Evolutionary conservation across 2,797 vertebrate species (phyloP), one percentile per base, ranked within the genome.

Genomic region (Aeoliscus strigatus): DNA sequence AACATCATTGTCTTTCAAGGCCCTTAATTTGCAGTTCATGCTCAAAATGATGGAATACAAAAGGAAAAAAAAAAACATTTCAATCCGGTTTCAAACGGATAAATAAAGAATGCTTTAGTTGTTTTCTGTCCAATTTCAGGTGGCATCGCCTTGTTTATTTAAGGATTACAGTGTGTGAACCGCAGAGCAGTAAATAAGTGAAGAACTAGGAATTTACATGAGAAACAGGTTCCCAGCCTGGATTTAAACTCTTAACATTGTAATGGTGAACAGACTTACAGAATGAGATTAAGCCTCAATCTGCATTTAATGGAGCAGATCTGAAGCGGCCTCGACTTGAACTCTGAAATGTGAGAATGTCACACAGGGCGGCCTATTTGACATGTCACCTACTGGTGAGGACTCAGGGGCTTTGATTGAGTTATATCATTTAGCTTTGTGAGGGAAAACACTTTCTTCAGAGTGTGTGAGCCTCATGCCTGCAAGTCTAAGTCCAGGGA

Each of bases 241-340:
- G 72, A 78, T 83, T 81, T 73, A 84, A 86, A 78, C 77, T 83
- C 79, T 82, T 83, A 66, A 85, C 80, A 84, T 86, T 84, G 81
- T 85, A 82, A 87, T 87, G 85, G 80, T 83, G 82, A 83, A 75
- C 77, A 81, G 84, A 86, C 4, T 83, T 84, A 83, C 77, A 83
- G 81, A 86, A 86, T 86, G 80, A 86, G 83, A 86, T 85, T 87
- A 89, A 80, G 81, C 76, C 79, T 48, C 75, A 68, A 87, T 87
- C 82, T 86, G 84, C 80, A 85, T 87, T 87, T 83, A 88, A 87
- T 88, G 80, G 72, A 77, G 62, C 69, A 86, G 75, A 87, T 86
- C 82, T 84, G 82, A 86, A 66, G 82, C 60, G 87, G 73, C 88
- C 88, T 87, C 82, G 77, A 87, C 86, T 87, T 90, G 89, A 90